A percentile compares a stretch with the other conserved stretches of the same genome.
Conservation (phyloP, 2,797 vertebrate genomes). For the Sebastes nivosus region DNA sequence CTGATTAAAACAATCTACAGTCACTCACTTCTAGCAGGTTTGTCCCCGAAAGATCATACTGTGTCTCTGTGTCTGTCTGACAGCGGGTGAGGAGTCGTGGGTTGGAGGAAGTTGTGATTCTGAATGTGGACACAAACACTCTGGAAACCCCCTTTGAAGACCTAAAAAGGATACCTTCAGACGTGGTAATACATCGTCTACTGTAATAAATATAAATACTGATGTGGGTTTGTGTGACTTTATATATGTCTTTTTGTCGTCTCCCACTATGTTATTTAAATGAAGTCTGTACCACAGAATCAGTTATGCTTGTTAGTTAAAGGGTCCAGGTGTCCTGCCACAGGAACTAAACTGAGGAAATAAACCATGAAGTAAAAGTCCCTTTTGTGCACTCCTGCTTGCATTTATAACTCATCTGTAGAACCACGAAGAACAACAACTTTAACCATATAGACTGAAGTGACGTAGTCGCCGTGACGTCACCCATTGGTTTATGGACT, state of each 20-base stretch:
- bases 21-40: not conserved
- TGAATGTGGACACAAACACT: constrained; percentile 91
- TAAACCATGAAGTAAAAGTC: not conserved
- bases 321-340: not conserved
- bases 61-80: constrained; percentile 6
- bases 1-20: not conserved
- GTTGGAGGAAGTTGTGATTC: constrained; percentile 90
- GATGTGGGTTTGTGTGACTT: not conserved
- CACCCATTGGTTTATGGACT: too few relatives aligned
- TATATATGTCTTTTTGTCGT: not conserved
- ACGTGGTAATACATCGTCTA: constrained; percentile 82
- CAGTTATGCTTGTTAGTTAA: not conserved
- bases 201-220: constrained; percentile 64
- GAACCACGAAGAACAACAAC: not conserved
- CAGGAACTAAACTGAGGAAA: not conserved
- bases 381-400: not conserved
- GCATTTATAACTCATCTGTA: not conserved
- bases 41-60: not conserved
- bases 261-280: not conserved
- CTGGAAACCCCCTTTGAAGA: constrained; percentile 89
- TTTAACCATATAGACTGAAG: too few relatives aligned
- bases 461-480: too few relatives aligned
- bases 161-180: constrained; percentile 86
- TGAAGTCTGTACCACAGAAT: not conserved
- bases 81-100: constrained; percentile 85